phyloP scores from a whole-genome alignment of 2,113 vertebrate genomes.

The Lipophrys pholis region DNA sequence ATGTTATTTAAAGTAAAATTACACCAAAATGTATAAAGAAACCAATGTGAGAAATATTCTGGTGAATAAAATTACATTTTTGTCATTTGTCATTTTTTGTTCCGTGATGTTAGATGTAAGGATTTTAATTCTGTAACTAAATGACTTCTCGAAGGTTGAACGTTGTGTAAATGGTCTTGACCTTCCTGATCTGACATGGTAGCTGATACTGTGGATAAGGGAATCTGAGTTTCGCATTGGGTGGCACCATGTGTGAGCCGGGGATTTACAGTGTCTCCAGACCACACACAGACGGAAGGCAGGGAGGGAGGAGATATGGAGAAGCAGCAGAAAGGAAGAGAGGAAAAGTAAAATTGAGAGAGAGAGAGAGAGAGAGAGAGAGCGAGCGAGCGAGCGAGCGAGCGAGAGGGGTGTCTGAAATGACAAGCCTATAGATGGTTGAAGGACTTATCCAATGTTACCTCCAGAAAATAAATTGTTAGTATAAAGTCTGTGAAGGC shows the following conservation, averaged over 20 bases:
- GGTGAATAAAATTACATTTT: too few species aligned
- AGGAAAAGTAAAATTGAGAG: background rate
- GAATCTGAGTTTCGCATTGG: conserved; percentile 56
- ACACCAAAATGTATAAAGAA: too few species aligned
- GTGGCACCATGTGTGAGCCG: conserved; percentile 82
- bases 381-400: conserved; percentile 14
- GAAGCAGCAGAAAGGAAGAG: conserved; percentile 25
- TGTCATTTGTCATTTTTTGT: too few species aligned
- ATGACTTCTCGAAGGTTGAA: too few species aligned
- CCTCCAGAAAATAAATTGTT: too few species aligned
- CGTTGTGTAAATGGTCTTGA: conserved; percentile 58
- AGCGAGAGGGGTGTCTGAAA: background rate
- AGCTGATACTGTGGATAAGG: conserved; percentile 65
- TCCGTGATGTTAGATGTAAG: too few species aligned
- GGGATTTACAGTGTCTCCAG: conserved; percentile 79
- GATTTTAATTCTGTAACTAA: too few species aligned
- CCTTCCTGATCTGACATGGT: conserved; percentile 45
- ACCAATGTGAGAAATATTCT: too few species aligned
- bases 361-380: background rate
- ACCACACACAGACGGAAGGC: conserved; percentile 85
- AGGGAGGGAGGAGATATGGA: conserved; percentile 38
- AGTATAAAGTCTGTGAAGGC: too few species aligned
- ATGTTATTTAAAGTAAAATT: too few species aligned
- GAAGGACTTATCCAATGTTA: too few species aligned
- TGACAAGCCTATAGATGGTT: too few species aligned